Percentiles rank a stretch among this genome's conserved stretches.
These are phyloP conservation scores for Augochlorella aurata DNA, from an alignment of 2,888 invertebrate genomes.

Conservation along the genomic window DNA sequence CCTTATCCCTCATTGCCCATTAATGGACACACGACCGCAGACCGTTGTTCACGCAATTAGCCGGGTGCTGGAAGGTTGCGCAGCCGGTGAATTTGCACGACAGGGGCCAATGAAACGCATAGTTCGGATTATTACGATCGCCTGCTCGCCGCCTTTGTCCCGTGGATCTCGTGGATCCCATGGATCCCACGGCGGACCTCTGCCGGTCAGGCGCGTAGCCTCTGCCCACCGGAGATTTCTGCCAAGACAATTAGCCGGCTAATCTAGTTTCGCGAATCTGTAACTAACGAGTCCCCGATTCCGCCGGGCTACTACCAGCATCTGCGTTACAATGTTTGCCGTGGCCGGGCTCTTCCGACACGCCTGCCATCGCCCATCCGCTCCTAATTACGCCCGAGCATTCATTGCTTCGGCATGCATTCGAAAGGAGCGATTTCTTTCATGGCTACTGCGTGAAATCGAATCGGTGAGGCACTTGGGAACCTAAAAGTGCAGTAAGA, in stretches of 20 bases:
- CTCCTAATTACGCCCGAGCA: conserved; percentile 40
- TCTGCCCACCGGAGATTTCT: conserved; percentile 62
- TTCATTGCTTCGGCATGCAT: conserved; percentile 37
- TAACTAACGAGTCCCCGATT: conserved; percentile 65
- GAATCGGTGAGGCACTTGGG: too few relatives aligned
- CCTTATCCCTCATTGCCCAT: neutral
- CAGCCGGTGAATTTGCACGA: neutral
- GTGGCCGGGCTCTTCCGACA: conserved; percentile 35
- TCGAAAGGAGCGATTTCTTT: neutral
- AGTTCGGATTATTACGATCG: conserved; percentile 66
- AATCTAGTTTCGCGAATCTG: conserved; percentile 66
- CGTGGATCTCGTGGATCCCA: conserved; percentile 49
- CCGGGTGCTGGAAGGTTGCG: neutral
- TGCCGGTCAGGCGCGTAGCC: conserved; percentile 26
- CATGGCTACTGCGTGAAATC: neutral
- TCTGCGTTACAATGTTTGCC: conserved; percentile 29
- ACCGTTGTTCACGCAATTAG: conserved; percentile 13
- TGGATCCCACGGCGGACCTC: conserved; percentile 29
- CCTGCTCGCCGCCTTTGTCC: conserved; percentile 59
- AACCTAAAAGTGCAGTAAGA: too few relatives aligned
- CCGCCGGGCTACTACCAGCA: conserved; percentile 21
- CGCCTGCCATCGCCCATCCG: conserved; percentile 24
- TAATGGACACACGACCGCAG: conserved; percentile 17
- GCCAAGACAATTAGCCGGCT: conserved; percentile 67
- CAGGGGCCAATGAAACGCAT: conserved; percentile 58